Conservation (phyloP, 2,888 invertebrate species). For the Cheilosia soror region DNA sequence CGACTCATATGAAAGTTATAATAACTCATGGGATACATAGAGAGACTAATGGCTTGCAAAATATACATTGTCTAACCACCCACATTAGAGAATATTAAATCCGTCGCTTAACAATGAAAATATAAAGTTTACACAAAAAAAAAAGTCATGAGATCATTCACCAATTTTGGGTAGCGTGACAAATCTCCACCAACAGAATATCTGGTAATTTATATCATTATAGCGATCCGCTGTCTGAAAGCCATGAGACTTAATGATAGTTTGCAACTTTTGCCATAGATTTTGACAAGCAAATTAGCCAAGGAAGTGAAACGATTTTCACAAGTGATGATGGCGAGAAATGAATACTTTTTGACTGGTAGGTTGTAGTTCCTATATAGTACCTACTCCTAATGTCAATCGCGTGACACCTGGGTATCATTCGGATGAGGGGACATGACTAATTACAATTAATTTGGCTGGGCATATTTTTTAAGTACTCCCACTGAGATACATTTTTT, state of each 20-base stretch:
- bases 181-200: slow-evolving; percentile 22
- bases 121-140: slow-evolving; percentile 52
- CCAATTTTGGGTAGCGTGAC: slow-evolving; percentile 57
- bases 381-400: background rate
- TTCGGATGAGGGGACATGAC: slow-evolving; percentile 28
- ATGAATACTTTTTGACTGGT: background rate
- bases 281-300: slow-evolving; percentile 32
- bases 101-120: slow-evolving; percentile 23
- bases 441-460: slow-evolving; percentile 34
- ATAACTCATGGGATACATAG: background rate
- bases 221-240: slow-evolving; percentile 42
- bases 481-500: slow-evolving; percentile 28
- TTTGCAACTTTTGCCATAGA: slow-evolving; percentile 10
- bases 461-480: slow-evolving; percentile 5
- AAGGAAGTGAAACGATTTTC: slow-evolving; percentile 9
- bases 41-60: background rate
- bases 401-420: slow-evolving; percentile 2
- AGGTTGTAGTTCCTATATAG: background rate
- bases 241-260: slow-evolving; percentile 23
- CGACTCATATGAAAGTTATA: background rate
- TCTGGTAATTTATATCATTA: slow-evolving; percentile 16
- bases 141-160: slow-evolving; percentile 61
- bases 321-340: slow-evolving; percentile 14
- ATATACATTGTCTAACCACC: slow-evolving; percentile 9
- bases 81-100: slow-evolving; percentile 18